These are phyloP conservation scores for Drosophila kikkawai DNA, from an alignment of 1,140 invertebrate species.

Conservation along the genomic window DNA sequence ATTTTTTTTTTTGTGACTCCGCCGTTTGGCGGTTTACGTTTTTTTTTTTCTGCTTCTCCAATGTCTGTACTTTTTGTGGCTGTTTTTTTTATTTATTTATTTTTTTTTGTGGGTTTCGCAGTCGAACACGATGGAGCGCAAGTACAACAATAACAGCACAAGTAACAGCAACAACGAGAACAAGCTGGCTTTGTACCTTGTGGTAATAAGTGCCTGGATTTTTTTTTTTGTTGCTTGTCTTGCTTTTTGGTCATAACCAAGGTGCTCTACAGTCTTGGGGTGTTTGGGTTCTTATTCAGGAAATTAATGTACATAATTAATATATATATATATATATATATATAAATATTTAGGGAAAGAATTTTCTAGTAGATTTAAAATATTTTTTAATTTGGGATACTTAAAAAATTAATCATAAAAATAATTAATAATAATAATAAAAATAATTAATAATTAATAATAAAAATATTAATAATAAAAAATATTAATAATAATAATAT, in stretches of 20 bases:
- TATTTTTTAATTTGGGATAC: too few relatives aligned
- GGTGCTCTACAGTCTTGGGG: constrained; percentile 28
- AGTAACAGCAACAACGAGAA: constrained; percentile 24
- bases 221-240: constrained; percentile 21
- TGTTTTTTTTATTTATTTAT: neutral
- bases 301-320: too few relatives aligned
- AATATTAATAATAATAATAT: too few relatives aligned
- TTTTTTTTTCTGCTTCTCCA: constrained; percentile 21
- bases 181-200: constrained; percentile 53
- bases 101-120: constrained; percentile 27
- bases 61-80: constrained; percentile 55
- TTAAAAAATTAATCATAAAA: too few relatives aligned
- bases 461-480: too few relatives aligned
- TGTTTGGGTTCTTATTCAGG: constrained; percentile 4
- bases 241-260: constrained; percentile 35
- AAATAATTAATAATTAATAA: too few relatives aligned
- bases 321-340: too few relatives aligned
- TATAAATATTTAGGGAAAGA: too few relatives aligned
- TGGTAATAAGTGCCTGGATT: constrained; percentile 53
- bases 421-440: too few relatives aligned
- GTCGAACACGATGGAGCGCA: constrained; percentile 36
- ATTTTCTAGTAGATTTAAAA: too few relatives aligned
- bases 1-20: constrained; percentile 28
- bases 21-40: constrained; percentile 57
- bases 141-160: constrained; percentile 36